These are phyloP conservation scores for Halictus ligatus DNA, from an alignment of 2,888 invertebrate genomes.

Conservation along the genomic window DNA sequence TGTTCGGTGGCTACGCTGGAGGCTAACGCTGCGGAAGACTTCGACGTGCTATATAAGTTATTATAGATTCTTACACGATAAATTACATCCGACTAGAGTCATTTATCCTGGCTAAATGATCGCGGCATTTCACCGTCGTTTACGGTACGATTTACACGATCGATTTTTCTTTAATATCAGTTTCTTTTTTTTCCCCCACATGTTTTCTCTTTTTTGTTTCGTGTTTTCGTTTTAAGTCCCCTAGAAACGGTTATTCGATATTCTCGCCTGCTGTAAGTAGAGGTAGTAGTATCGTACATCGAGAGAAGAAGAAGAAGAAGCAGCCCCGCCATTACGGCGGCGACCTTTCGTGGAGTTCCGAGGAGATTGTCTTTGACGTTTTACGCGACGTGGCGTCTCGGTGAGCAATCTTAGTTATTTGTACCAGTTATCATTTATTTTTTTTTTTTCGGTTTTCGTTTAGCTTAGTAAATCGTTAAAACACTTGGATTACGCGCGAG, in stretches of 20 bases:
- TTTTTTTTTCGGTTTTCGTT: background rate
- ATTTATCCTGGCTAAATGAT: slow-evolving; percentile 33
- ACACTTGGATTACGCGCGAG: slow-evolving; percentile 47
- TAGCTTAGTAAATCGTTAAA: slow-evolving; percentile 62
- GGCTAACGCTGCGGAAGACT: slow-evolving; percentile 73
- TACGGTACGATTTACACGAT: slow-evolving; percentile 26
- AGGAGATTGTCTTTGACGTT: slow-evolving; percentile 72
- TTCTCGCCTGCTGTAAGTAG: slow-evolving; percentile 51
- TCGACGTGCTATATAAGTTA: slow-evolving; percentile 69
- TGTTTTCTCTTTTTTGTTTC: background rate
- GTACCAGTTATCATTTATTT: slow-evolving; percentile 50
- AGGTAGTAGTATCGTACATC: slow-evolving; percentile 65
- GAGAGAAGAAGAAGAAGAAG: slow-evolving; percentile 52
- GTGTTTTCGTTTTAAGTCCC: slow-evolving; percentile 24
- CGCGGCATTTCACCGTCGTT: slow-evolving; percentile 20
- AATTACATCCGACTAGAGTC: slow-evolving; percentile 60
- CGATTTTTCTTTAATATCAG: slow-evolving; percentile 11
- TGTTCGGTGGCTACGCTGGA: slow-evolving; percentile 58
- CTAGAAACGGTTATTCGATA: slow-evolving; percentile 43
- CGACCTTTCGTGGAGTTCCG: slow-evolving; percentile 53
- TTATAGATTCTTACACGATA: slow-evolving; percentile 69
- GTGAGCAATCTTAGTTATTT: slow-evolving; percentile 71
- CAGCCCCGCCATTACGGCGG: slow-evolving; percentile 17
- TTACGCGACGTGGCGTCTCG: slow-evolving; percentile 65
- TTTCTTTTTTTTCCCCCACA: background rate